These are phyloP conservation scores for Hafferia zeledoni DNA, from an alignment of 2,797 vertebrate species.

Conservation along the genomic window DNA sequence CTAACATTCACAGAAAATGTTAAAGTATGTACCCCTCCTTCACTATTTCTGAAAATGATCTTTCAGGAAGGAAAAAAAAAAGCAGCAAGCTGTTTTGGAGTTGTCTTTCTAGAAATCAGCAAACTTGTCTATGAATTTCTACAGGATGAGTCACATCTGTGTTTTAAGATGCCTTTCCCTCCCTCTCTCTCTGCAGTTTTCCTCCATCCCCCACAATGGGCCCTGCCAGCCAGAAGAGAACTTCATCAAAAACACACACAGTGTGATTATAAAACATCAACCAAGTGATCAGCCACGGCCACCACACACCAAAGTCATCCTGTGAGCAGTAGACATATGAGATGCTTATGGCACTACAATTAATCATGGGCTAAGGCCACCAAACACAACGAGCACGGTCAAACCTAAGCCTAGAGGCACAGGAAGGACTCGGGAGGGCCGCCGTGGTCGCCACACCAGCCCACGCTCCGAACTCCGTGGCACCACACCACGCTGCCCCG, in stretches of 20 bases:
- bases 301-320: slow-evolving; percentile 26
- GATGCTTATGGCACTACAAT: not conserved
- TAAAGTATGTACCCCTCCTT: not conserved
- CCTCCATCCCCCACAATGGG: not conserved
- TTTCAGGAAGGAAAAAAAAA: not conserved
- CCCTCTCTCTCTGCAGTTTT: slow-evolving; percentile 6
- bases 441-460: not conserved
- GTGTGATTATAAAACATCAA: slow-evolving; percentile 15
- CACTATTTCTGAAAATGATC: not conserved
- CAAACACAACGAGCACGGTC: not conserved
- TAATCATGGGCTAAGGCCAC: not conserved
- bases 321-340: not conserved
- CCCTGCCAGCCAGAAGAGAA: slow-evolving; percentile 51
- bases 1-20: not conserved
- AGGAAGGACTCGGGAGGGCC: not conserved
- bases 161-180: slow-evolving; percentile 35
- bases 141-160: slow-evolving; percentile 41
- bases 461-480: not conserved
- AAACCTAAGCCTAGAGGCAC: slow-evolving; percentile 7
- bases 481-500: accelerated
- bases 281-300: slow-evolving; percentile 22
- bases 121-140: slow-evolving; percentile 38
- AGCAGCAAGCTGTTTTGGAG: not conserved
- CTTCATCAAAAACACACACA: slow-evolving; percentile 20
- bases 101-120: slow-evolving; percentile 5